phyloP scores from a whole-genome alignment of 1,140 invertebrate genomes.

The Bursaphelenchus mucronatus region DNA sequence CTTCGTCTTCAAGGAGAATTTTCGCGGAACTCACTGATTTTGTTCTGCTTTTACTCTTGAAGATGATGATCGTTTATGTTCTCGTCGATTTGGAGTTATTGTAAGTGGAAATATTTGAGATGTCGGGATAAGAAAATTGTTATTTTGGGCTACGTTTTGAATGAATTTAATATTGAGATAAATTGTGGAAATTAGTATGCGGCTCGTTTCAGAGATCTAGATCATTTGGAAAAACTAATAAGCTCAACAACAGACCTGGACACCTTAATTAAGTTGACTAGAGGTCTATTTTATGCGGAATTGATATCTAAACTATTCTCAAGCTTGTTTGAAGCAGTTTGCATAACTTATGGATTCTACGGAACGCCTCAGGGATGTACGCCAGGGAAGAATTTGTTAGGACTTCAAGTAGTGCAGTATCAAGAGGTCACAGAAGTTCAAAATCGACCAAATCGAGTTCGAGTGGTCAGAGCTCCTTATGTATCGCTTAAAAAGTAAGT shows the following conservation, averaged over 20 bases:
- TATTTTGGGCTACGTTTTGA: no score
- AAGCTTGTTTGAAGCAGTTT: conserved; percentile 35
- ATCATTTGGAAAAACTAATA: conserved; percentile 43
- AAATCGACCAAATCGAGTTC: conserved; percentile 28
- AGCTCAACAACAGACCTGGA: conserved; percentile 31
- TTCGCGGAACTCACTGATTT: conserved; percentile 43
- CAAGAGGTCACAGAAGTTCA: conserved; percentile 30
- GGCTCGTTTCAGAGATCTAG: conserved; percentile 37
- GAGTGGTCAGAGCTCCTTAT: conserved; percentile 31
- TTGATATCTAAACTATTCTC: conserved; percentile 40
- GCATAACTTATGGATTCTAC: conserved; percentile 11
- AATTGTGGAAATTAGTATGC: neutral
- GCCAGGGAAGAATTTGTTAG: conserved; percentile 39
- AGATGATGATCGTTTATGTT: conserved; percentile 37
- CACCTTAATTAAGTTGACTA: conserved; percentile 46
- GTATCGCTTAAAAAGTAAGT: conserved; percentile 35
- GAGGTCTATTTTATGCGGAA: conserved; percentile 46
- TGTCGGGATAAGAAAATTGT: neutral
- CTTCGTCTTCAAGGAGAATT: conserved; percentile 38
- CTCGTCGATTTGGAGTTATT: conserved; percentile 46
- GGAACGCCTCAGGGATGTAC: conserved; percentile 18
- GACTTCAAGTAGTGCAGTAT: conserved; percentile 36
- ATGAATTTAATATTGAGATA: no score
- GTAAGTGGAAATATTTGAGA: conserved; percentile 25
- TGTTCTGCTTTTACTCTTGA: conserved; percentile 40